phyloP scores from a whole-genome alignment of 2,888 invertebrate species.

The Erebia palarica region DNA sequence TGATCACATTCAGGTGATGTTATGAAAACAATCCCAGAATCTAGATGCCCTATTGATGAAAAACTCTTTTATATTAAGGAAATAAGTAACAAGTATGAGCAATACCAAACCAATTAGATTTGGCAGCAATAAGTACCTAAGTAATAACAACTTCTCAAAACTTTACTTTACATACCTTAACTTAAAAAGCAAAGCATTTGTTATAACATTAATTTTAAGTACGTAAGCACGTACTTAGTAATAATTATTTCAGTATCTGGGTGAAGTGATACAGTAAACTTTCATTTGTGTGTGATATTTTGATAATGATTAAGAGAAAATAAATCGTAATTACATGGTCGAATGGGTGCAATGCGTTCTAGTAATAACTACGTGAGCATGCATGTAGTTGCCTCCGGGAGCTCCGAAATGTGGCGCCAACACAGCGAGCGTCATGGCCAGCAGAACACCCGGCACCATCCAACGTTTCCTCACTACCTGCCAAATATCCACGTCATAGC shows the following conservation, averaged over 20 bases:
- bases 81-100: too few relatives aligned
- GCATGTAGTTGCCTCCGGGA: constrained; percentile 71
- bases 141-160: too few relatives aligned
- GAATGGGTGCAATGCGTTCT: constrained; percentile 71
- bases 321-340: constrained; percentile 57
- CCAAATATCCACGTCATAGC: constrained; percentile 58
- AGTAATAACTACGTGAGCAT: constrained; percentile 64
- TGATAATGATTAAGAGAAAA: not conserved
- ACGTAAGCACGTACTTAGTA: not conserved
- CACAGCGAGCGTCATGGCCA: constrained; percentile 59
- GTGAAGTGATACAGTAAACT: not conserved
- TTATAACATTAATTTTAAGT: not conserved
- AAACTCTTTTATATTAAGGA: too few relatives aligned
- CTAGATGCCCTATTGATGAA: not conserved
- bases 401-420: constrained; percentile 63
- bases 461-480: constrained; percentile 57
- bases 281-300: constrained; percentile 1
- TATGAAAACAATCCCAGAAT: not conserved
- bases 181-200: constrained; percentile 5
- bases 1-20: not conserved
- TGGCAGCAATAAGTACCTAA: too few relatives aligned
- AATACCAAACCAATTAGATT: too few relatives aligned
- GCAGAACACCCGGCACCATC: constrained; percentile 63
- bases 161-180: not conserved
- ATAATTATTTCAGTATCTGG: not conserved